Evolutionary conservation across 2,888 invertebrate genomes (phyloP).

Genomic region (Melolontha melolontha): DNA sequence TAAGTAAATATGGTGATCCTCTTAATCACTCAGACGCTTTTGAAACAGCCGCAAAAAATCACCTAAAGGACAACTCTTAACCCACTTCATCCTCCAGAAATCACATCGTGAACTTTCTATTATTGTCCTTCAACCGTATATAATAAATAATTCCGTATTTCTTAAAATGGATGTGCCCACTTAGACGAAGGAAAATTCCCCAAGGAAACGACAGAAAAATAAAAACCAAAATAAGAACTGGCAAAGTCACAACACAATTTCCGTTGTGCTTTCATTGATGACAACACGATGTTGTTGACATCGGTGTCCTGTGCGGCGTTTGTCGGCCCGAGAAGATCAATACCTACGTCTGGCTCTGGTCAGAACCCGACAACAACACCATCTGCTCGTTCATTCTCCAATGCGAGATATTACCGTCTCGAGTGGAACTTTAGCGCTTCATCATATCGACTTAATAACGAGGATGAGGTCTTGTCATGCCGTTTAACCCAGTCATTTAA

Average conservation of each 20-base stretch:
- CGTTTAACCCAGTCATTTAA: no score
- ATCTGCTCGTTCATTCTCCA: constrained; percentile 1
- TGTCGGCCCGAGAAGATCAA: constrained; percentile 37
- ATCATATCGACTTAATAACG: no score
- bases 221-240: constrained; percentile 7
- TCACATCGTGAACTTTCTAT: not conserved
- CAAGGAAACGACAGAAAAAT: not conserved
- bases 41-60: no score
- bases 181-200: not conserved
- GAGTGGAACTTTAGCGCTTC: no score
- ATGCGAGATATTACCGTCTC: no score
- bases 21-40: no score
- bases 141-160: not conserved
- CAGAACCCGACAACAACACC: not conserved
- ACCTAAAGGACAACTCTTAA: no score
- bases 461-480: no score
- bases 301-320: constrained; percentile 27
- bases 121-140: not conserved
- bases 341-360: constrained; percentile 38
- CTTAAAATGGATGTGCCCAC: not conserved
- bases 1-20: no score
- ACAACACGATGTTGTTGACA: constrained; percentile 49
- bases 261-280: constrained; percentile 5
- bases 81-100: no score
- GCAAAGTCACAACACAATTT: constrained; percentile 8